These are phyloP conservation scores for Periophthalmus modestus DNA, from an alignment of 2,113 vertebrate genomes.

Conservation along the genomic window DNA sequence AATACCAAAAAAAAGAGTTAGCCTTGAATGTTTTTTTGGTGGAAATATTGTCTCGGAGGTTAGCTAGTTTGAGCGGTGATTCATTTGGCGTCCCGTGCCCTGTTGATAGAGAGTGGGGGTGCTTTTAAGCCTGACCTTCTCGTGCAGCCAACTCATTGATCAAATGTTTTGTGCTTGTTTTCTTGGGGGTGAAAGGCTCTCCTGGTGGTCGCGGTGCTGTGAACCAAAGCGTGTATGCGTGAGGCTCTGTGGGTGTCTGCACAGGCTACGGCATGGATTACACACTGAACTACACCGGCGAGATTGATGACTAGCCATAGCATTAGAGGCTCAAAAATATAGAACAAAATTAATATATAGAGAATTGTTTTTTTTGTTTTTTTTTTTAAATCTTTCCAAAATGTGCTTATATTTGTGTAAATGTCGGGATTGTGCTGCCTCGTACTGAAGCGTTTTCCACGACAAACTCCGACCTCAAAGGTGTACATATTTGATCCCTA, in stretches of 20 bases:
- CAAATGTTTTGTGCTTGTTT: constrained; percentile 46
- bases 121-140: constrained; percentile 50
- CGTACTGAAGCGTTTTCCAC: too few species aligned
- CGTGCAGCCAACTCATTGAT: constrained; percentile 18
- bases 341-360: too few species aligned
- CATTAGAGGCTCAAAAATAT: too few species aligned
- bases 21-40: constrained; percentile 17
- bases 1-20: constrained; percentile 18
- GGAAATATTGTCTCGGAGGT: constrained; percentile 12
- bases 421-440: too few species aligned
- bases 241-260: constrained; percentile 1
- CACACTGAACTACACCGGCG: neutral
- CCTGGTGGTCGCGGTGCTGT: neutral
- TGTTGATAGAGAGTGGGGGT: constrained; percentile 25
- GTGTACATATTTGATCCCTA: too few species aligned
- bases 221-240: constrained; percentile 15
- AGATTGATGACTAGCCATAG: too few species aligned
- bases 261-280: constrained; percentile 27
- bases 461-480: too few species aligned
- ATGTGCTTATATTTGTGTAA: too few species aligned
- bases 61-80: constrained; percentile 29
- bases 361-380: too few species aligned
- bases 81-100: constrained; percentile 8
- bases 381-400: too few species aligned
- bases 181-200: constrained; percentile 25